Conservation (phyloP, 2,797 vertebrate genomes). For the Botia kubotai region DNA sequence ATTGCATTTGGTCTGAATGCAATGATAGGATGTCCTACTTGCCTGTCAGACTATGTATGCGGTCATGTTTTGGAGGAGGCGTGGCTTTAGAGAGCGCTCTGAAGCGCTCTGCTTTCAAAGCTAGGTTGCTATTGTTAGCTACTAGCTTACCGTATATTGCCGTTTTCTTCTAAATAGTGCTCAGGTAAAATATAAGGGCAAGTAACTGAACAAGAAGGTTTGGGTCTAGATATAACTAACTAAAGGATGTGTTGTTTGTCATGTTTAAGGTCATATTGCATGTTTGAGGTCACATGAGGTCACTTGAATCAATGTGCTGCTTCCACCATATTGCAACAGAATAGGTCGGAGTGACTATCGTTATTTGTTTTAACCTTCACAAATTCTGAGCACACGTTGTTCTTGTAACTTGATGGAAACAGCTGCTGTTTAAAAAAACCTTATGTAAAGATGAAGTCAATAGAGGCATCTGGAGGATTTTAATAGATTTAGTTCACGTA, state of each 20-base stretch:
- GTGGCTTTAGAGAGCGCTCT: too few relatives aligned
- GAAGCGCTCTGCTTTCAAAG: too few relatives aligned
- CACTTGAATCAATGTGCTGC: background rate
- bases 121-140: too few relatives aligned
- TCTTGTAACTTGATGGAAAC: constrained; percentile 31
- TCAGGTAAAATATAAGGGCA: background rate
- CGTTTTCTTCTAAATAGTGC: background rate
- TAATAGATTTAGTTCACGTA: constrained; percentile 16
- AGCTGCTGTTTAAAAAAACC: constrained; percentile 42
- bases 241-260: background rate
- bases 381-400: constrained; percentile 24
- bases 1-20: too few relatives aligned
- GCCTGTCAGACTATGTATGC: too few relatives aligned
- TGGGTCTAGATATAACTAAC: background rate
- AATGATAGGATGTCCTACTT: too few relatives aligned
- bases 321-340: background rate
- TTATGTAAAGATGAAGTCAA: constrained; percentile 23
- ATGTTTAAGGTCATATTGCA: background rate
- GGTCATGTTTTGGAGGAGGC: too few relatives aligned
- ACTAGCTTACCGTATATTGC: too few relatives aligned
- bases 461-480: constrained; percentile 30
- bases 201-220: background rate
- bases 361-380: constrained; percentile 13
- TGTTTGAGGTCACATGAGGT: background rate
- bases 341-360: background rate